Evolutionary conservation across 2,888 invertebrate species (phyloP), one percentile per base, ranked within the genome.

Genomic region (Drosophila atripex): DNA sequence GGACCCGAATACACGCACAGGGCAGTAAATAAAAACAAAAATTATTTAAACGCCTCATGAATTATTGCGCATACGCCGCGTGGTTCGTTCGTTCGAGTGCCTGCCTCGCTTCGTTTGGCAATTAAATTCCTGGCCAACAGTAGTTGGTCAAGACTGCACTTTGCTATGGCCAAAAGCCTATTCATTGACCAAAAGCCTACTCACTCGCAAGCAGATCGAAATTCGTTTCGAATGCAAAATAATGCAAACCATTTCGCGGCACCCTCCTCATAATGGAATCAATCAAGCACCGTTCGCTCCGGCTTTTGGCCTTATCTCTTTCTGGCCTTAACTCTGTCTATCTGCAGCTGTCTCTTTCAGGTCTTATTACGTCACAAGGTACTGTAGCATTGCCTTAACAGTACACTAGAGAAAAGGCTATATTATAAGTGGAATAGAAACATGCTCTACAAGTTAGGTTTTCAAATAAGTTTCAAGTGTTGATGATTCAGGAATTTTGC

Each of bases 21-120:
- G 45, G 32, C 8, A 16, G 56, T 28, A 41, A 70, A 71, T 71
- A 56, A 72, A 72, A 72, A 72, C 49, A 78, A 74, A 83, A 86
- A 80, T 87, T 77, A 69, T 73, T 84, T 70, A 84, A 84, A 76
- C 73, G 85, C 66, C 68, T 85, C 84, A 85, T 87, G 86, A 82
- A 87, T 75, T 87, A 82, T 85, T 85, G 83, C 88, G 84, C 71
- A 85, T 85, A 82, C 76, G 83, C 83, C 69, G 80, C 60, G 53
- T 82, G 83, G 70, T 73, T 66, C 21, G 65, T n/a, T 45, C 35
- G 74, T 52, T 63, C 43, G 63, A 63, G 63, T 63, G 63, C 35
- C 51, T 51, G 12, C 11, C n/a, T n/a, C 45, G 63, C 69, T 53
- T 41, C 64, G 64, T 65, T 65, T 65, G 65, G 70, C 82, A 78